A percentile compares a stretch with the other conserved stretches of the same genome.
Evolutionary conservation across 2,113 vertebrate species (phyloP).

Genomic region (Prunella himalayana): DNA sequence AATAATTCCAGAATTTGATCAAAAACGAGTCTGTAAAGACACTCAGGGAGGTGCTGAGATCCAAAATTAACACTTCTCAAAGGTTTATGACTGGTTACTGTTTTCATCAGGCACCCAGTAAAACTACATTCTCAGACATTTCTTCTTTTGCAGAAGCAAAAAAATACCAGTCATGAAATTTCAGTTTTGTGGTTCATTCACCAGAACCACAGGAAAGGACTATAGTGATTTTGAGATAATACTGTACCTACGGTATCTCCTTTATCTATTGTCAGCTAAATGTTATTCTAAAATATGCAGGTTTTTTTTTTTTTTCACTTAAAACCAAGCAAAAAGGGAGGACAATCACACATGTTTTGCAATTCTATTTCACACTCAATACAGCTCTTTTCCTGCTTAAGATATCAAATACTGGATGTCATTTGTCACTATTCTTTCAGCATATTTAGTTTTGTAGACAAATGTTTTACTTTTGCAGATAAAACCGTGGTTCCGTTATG

Average conservation of each 20-base stretch:
- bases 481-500: background rate
- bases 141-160: background rate
- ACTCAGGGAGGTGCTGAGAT: background rate
- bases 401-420: background rate
- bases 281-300: background rate
- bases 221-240: background rate
- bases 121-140: background rate
- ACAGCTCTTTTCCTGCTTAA: background rate
- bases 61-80: background rate
- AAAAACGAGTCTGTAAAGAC: background rate
- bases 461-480: background rate
- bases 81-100: background rate
- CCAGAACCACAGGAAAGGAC: background rate
- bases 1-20: background rate
- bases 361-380: background rate
- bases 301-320: background rate
- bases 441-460: background rate
- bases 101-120: background rate
- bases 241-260: fast-evolving
- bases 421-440: background rate
- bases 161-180: background rate
- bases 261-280: background rate
- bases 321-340: background rate
- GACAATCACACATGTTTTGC: background rate
- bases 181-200: background rate